These are phyloP conservation scores for Amaurobius ferox DNA, from an alignment of 2,888 invertebrate genomes.

Conservation along the genomic window DNA sequence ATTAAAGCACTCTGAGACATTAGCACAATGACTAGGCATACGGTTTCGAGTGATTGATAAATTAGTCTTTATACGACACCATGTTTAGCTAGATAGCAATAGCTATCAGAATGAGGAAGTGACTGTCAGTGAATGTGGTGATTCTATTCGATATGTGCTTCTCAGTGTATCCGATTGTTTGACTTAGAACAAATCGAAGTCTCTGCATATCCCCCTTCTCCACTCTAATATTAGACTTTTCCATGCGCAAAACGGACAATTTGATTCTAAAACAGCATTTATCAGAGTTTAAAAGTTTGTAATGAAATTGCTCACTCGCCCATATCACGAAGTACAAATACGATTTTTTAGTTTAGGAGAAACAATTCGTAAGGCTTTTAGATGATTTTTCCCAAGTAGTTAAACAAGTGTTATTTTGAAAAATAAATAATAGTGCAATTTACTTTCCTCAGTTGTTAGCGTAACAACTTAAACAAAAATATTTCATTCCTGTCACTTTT, in stretches of 20 bases:
- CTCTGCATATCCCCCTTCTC: not conserved
- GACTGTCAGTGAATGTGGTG: not conserved
- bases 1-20: slow-evolving; percentile 65
- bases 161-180: not conserved
- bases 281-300: not conserved
- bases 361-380: too few species aligned
- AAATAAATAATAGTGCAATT: too few species aligned
- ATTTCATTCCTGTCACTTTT: too few species aligned
- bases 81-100: not conserved
- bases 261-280: not conserved
- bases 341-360: not conserved
- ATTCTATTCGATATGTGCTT: not conserved
- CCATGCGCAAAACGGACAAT: not conserved
- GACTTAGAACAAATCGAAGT: not conserved
- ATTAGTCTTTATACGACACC: slow-evolving; percentile 8
- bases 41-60: slow-evolving; percentile 49
- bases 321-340: not conserved
- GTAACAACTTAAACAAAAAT: too few species aligned
- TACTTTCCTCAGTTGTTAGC: too few species aligned
- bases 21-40: slow-evolving; percentile 34
- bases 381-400: too few species aligned
- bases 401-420: too few species aligned
- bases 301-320: not conserved
- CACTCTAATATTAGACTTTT: not conserved
- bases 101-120: not conserved